Evolutionary conservation across 2,113 vertebrate species (phyloP), one percentile per base, ranked within the genome.

Genomic region (Anoura caudifer): DNA sequence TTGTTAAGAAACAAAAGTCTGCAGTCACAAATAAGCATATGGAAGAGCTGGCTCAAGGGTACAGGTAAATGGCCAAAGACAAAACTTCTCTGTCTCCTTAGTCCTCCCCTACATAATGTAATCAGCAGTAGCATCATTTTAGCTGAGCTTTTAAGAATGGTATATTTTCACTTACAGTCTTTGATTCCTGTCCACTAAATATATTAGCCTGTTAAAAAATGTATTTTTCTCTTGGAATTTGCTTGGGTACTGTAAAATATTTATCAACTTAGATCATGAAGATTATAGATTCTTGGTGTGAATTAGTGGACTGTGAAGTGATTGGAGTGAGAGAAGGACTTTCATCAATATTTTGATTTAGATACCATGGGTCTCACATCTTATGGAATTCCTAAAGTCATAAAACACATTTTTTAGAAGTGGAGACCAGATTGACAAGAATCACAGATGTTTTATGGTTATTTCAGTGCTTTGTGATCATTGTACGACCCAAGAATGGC

Each of bases 21-120:
- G 99, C 99, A 26, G 99, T 99, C 97, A 99, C 99, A 80, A 99
- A 99, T 97, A 99, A 99, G 94, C 99, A 99, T 95, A 99, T 99
- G 91, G 99, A 99, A 97, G 99, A 99, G 96, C 98, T 99, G 96
- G 99, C 99, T 87, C 99, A 99, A 95, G 99, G 99, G 36, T 99
- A 99, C 98, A 99, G 99, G 99, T 99, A 98, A 93, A 8, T 87
- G 17, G 12, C 38, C 69, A 1, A 47, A 89, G 72, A 67, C 16
- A 69, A 28, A 70, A 36, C 28, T 59, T 63, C 2, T 8, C 61
- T 9, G 0, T 36, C 73, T 83, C 31, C 56, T 43, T 65, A 24
- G 15, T 59, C 1, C 1, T 1, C 5, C 4, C 13, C 7, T 38
- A 8, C 11, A 3, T 72, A 11, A 28, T 80, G 50, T 76, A 47